phyloP scores from a whole-genome alignment of 2,113 vertebrate genomes.

The Odocoileus hemionus region DNA sequence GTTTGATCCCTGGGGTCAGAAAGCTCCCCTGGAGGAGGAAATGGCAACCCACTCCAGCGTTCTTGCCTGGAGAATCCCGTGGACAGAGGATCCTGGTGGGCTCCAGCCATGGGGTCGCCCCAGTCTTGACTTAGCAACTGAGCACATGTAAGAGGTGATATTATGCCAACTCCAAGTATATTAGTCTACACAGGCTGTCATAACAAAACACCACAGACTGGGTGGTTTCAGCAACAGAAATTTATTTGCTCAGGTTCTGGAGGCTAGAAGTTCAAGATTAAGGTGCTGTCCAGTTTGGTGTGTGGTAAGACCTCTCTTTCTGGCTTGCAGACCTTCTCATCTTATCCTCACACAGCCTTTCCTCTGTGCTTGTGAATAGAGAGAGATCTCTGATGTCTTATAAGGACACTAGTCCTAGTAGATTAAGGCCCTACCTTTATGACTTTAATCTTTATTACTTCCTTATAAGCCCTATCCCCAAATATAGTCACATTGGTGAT shows the following conservation, averaged over 20 bases:
- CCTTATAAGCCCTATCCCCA: background rate
- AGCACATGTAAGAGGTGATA: background rate
- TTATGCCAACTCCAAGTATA: background rate
- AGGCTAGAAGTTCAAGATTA: background rate
- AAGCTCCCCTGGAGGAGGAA: background rate
- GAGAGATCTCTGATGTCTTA: background rate
- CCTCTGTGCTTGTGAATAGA: background rate
- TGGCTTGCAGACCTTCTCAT: background rate
- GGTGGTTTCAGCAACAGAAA: background rate
- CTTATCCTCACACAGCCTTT: background rate
- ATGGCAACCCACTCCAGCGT: background rate
- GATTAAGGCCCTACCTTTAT: background rate
- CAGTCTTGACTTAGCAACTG: background rate
- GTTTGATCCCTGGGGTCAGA: background rate
- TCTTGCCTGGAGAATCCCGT: background rate
- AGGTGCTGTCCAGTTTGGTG: background rate
- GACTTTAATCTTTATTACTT: background rate
- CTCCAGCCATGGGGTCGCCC: background rate
- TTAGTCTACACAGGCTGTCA: background rate
- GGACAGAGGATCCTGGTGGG: background rate
- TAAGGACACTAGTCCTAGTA: background rate
- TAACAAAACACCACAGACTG: background rate
- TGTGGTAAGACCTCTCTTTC: background rate
- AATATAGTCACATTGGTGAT: background rate
- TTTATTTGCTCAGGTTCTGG: background rate